Percentiles rank a stretch among this genome's conserved stretches.
phyloP scores from a whole-genome alignment of 2,113 vertebrate species.

The Tragelaphus buxtoni region DNA sequence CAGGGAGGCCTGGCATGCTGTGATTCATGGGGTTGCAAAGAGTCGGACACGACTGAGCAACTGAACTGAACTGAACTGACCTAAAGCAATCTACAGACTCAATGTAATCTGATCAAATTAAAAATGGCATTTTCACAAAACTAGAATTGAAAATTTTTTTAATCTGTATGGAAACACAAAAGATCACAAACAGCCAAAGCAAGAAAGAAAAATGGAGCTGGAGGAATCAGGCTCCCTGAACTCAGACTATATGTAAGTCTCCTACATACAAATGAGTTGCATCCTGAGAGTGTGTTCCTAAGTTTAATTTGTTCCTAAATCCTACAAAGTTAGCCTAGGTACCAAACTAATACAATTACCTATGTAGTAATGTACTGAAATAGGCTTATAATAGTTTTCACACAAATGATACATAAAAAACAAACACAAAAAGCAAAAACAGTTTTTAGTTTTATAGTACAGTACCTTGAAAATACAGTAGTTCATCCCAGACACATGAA shows the following conservation, averaged over 20 bases:
- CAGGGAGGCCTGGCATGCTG: too few species aligned
- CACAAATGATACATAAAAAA: not conserved
- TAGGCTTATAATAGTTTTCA: not conserved
- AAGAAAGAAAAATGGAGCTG: not conserved
- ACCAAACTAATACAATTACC: not conserved
- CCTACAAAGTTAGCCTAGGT: not conserved
- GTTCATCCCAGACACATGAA: not conserved
- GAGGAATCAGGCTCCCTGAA: not conserved
- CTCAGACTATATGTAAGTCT: not conserved
- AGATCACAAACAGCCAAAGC: not conserved
- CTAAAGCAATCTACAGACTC: not conserved
- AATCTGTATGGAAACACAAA: not conserved
- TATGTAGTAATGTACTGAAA: not conserved
- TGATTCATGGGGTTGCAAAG: too few species aligned
- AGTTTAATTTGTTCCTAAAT: not conserved
- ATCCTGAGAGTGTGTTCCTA: not conserved
- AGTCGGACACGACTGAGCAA: too few species aligned
- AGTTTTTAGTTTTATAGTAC: not conserved
- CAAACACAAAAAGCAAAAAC: not conserved
- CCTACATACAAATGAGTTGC: not conserved
- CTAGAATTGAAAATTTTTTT: not conserved
- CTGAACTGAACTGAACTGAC: too few species aligned
- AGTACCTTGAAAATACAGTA: not conserved
- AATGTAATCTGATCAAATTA: not conserved
- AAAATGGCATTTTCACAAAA: not conserved